Conservation (phyloP, 2,797 vertebrate species). For the Clarias fuscus region DNA sequence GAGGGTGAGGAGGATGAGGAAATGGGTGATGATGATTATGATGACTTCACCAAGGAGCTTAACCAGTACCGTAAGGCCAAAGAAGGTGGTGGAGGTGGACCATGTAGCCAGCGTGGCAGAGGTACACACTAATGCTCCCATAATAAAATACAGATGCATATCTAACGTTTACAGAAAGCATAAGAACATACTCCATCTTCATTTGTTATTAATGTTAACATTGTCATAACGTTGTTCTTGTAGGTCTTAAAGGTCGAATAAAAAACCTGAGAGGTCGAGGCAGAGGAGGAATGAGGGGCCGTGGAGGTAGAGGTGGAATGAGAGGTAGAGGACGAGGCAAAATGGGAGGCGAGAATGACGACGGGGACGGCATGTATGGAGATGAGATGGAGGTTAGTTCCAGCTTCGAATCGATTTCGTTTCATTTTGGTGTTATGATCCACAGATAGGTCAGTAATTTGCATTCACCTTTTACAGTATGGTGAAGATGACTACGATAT, state of each 20-base stretch:
- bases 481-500: slow-evolving; percentile 83
- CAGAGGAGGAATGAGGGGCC: slow-evolving; percentile 83
- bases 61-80: slow-evolving; percentile 91
- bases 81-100: slow-evolving; percentile 79
- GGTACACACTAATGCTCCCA: slow-evolving; percentile 51
- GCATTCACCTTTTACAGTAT: slow-evolving; percentile 63
- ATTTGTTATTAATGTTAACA: neutral
- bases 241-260: slow-evolving; percentile 83
- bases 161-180: neutral
- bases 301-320: slow-evolving; percentile 75
- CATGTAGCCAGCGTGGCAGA: slow-evolving; percentile 77
- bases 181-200: neutral
- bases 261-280: slow-evolving; percentile 80
- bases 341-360: slow-evolving; percentile 81
- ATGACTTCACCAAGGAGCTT: slow-evolving; percentile 92
- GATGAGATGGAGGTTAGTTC: slow-evolving; percentile 87
- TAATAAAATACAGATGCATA: neutral
- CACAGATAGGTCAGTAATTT: neutral
- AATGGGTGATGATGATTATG: slow-evolving; percentile 85
- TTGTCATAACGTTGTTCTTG: neutral
- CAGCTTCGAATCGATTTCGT: neutral
- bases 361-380: slow-evolving; percentile 85
- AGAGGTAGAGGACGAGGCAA: slow-evolving; percentile 78
- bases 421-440: neutral
- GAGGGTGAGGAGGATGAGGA: slow-evolving; percentile 89